Evolutionary conservation across 2,797 vertebrate species (phyloP).

Genomic region (Valencia hispanica): DNA sequence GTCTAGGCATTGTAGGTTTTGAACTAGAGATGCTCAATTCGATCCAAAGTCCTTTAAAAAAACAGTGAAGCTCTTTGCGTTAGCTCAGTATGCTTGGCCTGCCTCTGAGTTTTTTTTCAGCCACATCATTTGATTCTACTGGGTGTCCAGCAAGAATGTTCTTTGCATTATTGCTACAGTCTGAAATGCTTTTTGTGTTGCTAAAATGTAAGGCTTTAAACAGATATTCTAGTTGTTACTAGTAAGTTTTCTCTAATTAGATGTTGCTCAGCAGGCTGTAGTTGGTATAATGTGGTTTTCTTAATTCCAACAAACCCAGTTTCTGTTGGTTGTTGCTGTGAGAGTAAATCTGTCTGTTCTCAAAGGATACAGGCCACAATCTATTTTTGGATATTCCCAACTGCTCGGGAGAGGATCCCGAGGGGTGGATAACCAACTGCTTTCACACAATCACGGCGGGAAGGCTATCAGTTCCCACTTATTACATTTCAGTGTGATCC

Average conservation of each 20-base stretch:
- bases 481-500: slow-evolving; percentile 43
- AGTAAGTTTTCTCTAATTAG: neutral
- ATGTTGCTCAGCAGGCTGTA: neutral
- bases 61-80: neutral
- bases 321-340: slow-evolving; percentile 42
- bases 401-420: slow-evolving; percentile 62
- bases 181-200: neutral
- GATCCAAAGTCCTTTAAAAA: neutral
- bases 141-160: neutral
- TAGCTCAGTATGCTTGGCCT: neutral
- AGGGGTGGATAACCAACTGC: slow-evolving; percentile 66
- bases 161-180: neutral
- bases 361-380: slow-evolving; percentile 57
- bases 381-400: slow-evolving; percentile 73
- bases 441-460: slow-evolving; percentile 68
- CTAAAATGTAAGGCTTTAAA: neutral
- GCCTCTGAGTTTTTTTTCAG: neutral
- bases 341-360: slow-evolving; percentile 66
- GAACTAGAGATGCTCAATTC: neutral
- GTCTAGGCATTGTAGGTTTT: neutral
- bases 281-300: neutral
- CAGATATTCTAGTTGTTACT: neutral
- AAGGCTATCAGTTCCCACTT: slow-evolving; percentile 28
- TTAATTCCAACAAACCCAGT: slow-evolving; percentile 4
- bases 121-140: neutral